phyloP scores from a whole-genome alignment of 2,797 vertebrate genomes.

The Pelochelys cantorii region DNA sequence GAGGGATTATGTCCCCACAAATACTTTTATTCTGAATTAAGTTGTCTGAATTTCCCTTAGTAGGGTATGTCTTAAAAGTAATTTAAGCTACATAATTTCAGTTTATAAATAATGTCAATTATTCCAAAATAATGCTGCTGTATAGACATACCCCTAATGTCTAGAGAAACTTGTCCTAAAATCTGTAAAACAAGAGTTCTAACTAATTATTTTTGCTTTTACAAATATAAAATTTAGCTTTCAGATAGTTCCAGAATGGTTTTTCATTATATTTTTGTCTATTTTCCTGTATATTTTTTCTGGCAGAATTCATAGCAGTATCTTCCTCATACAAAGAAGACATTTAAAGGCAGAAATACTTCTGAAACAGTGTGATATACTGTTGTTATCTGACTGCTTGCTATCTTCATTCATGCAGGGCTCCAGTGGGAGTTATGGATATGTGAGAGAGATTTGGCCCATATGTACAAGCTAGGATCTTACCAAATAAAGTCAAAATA shows the following conservation, averaged over 20 bases:
- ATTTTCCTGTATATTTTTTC: conserved; percentile 19
- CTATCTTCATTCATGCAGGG: neutral
- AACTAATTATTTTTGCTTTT: conserved; percentile 25
- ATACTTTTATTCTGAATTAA: conserved; percentile 12
- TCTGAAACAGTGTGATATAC: conserved; percentile 33
- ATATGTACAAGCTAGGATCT: neutral
- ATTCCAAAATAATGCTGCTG: too few relatives aligned
- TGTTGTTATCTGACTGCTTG: conserved; percentile 24
- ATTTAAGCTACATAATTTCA: too few relatives aligned
- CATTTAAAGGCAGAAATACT: conserved; percentile 15
- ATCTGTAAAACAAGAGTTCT: neutral
- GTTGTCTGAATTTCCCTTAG: conserved; percentile 24
- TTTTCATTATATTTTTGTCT: conserved; percentile 53
- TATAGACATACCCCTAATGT: too few relatives aligned
- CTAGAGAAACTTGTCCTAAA: conserved; percentile 15
- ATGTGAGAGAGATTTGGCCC: neutral
- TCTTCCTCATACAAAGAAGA: conserved; percentile 24
- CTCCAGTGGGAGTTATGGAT: neutral
- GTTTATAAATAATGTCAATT: too few relatives aligned
- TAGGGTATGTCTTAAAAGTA: too few relatives aligned
- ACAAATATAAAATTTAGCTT: conserved; percentile 37
- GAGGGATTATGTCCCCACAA: neutral
- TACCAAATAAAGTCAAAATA: neutral
- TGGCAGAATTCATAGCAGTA: conserved; percentile 45
- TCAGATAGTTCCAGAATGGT: conserved; percentile 16